Evolutionary conservation across 2,888 invertebrate species (phyloP), one percentile per base, ranked within the genome.

Genomic region (Microctonus brassicae): DNA sequence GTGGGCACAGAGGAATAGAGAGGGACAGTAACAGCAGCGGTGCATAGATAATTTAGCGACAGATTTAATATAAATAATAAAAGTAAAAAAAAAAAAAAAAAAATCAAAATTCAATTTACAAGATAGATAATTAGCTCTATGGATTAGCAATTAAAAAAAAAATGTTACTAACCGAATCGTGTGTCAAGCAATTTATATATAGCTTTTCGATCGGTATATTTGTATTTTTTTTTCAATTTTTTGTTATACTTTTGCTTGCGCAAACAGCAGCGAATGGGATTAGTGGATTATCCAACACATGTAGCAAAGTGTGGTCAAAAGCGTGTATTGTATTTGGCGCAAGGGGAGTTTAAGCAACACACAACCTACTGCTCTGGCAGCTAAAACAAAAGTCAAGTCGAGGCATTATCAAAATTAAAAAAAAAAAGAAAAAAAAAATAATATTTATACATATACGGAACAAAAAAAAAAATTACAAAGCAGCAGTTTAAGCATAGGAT

Each of bases 291-390:
- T 84, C 83, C 83, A 84, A 75, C 75, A 74, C 58, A 82, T 82
- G 80, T 80, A 80, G 79, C 79, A 78, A 80, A 83, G 7, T 17
- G 82, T 82, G 82, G 29, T 69, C 62, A 80, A 83, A 85, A 86
- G 85, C 85, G 81, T 81, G 79, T 79, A 47, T 47, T 47, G 47
- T 47, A 47, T 79, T 83, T 81, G 82, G 81, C 82, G 82, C 77
- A 80, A 80, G n/a, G 78, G 81, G 83, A 80, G 75, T 79, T 83
- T 82, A 86, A 85, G 85, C 85, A 83, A n/a, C n/a, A 82, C 80
- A 86, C 82, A 85, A 85, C 80, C 83, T 83, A 86, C 80, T 82
- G 84, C 83, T 84, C 82, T 84, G 85, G 82, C 82, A 82, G 83
- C 85, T 83, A 84, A 81, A 85, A 84, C 82, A 85, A 86, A 84